A percentile compares a stretch with the other conserved stretches of the same genome.
These are phyloP conservation scores for Gadus macrocephalus DNA, from an alignment of 2,113 vertebrate species.

Conservation along the genomic window DNA sequence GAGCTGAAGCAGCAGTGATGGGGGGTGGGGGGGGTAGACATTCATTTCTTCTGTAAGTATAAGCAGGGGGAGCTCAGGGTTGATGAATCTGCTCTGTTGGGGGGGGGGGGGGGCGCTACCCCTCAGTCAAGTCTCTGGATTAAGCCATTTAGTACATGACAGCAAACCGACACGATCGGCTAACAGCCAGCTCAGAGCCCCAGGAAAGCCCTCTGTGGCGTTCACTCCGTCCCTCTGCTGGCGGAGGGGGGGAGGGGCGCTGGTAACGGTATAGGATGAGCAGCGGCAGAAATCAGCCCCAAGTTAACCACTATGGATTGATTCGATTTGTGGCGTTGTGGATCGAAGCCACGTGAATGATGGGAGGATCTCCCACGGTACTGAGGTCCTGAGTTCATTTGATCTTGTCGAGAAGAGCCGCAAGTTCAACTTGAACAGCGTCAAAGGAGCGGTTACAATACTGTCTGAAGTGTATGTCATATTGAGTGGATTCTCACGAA, in stretches of 20 bases:
- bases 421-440: no score
- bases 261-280: conserved; percentile 8
- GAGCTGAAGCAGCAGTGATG: no score
- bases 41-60: conserved; percentile 27
- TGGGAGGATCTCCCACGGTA: no score
- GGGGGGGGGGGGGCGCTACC: conserved; percentile 21
- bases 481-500: no score
- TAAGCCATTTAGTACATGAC: conserved; percentile 44
- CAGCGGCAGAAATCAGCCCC: conserved; percentile 4
- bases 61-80: conserved; percentile 42
- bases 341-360: no score
- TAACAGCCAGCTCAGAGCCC: conserved; percentile 9
- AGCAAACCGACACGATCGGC: conserved; percentile 47
- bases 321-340: no score
- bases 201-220: background rate
- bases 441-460: no score
- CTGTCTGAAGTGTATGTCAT: no score
- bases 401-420: no score
- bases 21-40: conserved; percentile 10
- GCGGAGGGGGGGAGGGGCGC: background rate
- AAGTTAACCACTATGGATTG: no score
- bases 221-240: conserved; percentile 20
- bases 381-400: no score
- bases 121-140: conserved; percentile 50
- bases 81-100: conserved; percentile 22